phyloP scores from a whole-genome alignment of 2,113 vertebrate species.

The Hemiprocne comata region DNA sequence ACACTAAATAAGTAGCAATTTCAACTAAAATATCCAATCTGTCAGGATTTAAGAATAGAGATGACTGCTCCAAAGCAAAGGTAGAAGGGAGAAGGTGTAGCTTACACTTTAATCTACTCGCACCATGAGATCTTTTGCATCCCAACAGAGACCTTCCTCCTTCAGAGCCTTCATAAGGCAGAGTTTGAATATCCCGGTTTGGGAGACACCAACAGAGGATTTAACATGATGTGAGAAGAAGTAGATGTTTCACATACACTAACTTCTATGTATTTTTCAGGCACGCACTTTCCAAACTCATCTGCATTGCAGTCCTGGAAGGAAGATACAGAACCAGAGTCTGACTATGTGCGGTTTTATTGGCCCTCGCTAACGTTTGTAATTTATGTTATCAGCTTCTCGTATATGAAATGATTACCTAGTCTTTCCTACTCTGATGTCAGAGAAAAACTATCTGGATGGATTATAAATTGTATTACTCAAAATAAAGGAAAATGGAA shows the following conservation, averaged over 20 bases:
- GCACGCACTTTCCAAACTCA: background rate
- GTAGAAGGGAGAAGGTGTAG: background rate
- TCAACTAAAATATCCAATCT: background rate
- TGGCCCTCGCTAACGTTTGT: background rate
- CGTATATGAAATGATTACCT: background rate
- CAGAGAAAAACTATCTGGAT: background rate
- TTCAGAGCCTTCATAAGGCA: background rate
- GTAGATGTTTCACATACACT: background rate
- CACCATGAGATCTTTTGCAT: background rate
- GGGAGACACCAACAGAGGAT: background rate
- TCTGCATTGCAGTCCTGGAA: background rate
- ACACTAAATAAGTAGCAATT: background rate
- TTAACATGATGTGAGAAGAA: background rate
- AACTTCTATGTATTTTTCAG: background rate
- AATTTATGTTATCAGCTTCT: background rate
- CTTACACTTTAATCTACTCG: background rate
- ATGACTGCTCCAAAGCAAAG: background rate
- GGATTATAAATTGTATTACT: conserved; percentile 14
- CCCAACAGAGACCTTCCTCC: background rate
- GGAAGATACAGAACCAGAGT: background rate
- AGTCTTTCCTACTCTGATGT: background rate
- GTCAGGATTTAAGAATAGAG: background rate
- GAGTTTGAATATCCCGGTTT: fast-evolving
- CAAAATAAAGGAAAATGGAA: conserved; percentile 16
- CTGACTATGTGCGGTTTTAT: background rate